Evolutionary conservation across 2,888 invertebrate genomes (phyloP), one percentile per base, ranked within the genome.

Genomic region (Cheilosia pagana): DNA sequence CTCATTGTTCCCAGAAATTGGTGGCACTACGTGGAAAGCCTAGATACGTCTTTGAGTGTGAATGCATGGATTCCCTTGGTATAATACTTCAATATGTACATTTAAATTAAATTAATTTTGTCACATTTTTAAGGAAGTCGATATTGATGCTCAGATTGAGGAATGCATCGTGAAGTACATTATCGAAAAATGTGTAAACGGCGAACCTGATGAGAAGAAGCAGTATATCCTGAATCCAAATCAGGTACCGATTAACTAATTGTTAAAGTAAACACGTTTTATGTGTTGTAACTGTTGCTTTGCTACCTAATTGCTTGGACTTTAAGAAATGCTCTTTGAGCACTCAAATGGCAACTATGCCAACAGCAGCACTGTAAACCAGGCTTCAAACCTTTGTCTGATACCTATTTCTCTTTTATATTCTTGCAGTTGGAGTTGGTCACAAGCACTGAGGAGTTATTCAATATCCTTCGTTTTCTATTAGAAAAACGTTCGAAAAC

Each of bases 1-100:
- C 92, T 99, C 41, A 94, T 96, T 88, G 96, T 99, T 7, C 99
- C 99, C 0, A 94, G 94, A 81, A 96, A 96, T 81, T 99, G 99
- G 98, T 99, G 99, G 99, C 99, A 99, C 92, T 98, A 96, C 92
- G 99, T 98, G 0, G 96, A 97, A 91, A 98, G 98, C 90, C 91
- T 95, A 39, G 96, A 97, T 93, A 92, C 93, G 3, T 90, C 95
- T 59, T 93, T 95, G 39, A 93, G 94, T 68, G 92, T 95, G 6
- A 95, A 95, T 89, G 92, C 93, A 45, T 95, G 95, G 95, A 91
- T 98, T 86, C 96, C 96, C 55, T 91, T 96, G 92, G 95, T 95
- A 92, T 91, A 92, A 90, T 52, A n/a, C 7, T 28, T 31, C 12
- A 3, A 12, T 14, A 19, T 41, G 16, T 12, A 23, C 45, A 48